phyloP scores from a whole-genome alignment of 1,140 invertebrate genomes.

The Drosophila navojoa region DNA sequence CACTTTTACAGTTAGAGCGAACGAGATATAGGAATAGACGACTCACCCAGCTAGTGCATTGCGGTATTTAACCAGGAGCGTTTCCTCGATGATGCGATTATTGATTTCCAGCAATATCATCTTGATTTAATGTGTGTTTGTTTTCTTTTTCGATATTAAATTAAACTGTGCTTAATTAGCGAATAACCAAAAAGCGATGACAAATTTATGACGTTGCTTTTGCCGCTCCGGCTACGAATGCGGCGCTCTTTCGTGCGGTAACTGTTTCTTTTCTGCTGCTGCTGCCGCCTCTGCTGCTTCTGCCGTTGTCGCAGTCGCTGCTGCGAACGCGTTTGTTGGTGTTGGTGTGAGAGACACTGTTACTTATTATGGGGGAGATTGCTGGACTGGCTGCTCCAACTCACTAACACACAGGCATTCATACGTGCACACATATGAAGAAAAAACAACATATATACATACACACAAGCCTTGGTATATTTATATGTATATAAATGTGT shows the following conservation, averaged over 20 bases:
- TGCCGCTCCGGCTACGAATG: conserved; percentile 64
- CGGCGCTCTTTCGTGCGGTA: conserved; percentile 55
- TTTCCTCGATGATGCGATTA: conserved; percentile 98
- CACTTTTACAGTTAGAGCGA: conserved; percentile 48
- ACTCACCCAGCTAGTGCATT: conserved; percentile 97
- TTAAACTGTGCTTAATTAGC: conserved; percentile 15
- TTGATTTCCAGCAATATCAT: conserved; percentile 99
- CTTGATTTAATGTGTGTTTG: conserved; percentile 31
- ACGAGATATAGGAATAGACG: background rate
- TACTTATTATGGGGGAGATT: conserved; percentile 45
- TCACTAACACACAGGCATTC: conserved; percentile 49
- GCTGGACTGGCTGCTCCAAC: conserved; percentile 64
- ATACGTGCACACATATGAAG: conserved; percentile 6
- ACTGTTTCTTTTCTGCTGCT: conserved; percentile 64
- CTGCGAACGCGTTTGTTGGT: conserved; percentile 32
- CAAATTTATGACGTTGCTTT: conserved; percentile 78
- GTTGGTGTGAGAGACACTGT: conserved; percentile 56
- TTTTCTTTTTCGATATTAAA: conserved; percentile 14
- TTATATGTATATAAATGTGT: background rate
- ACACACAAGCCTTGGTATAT: conserved; percentile 29
- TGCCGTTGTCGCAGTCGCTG: conserved; percentile 20
- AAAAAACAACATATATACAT: conserved; percentile 11
- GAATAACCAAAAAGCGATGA: conserved; percentile 53
- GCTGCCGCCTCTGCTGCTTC: background rate
- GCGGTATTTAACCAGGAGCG: conserved; percentile 96